Conservation (phyloP, 2,113 vertebrate genomes). For the Myodes glareolus region DNA sequence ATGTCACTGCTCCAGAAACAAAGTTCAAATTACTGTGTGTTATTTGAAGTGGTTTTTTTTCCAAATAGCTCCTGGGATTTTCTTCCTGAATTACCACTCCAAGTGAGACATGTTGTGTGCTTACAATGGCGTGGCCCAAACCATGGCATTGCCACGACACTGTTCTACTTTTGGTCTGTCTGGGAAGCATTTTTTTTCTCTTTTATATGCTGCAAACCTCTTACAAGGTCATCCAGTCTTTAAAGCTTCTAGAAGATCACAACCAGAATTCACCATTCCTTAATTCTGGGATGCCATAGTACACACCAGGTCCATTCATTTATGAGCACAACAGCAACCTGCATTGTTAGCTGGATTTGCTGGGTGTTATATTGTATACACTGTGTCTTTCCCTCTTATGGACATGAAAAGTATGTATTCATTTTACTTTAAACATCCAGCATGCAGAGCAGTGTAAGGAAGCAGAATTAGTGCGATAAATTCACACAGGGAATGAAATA, state of each 20-base stretch:
- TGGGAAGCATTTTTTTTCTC: background rate
- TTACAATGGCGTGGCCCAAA: background rate
- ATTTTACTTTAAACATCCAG: conserved; percentile 40
- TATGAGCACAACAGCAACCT: background rate
- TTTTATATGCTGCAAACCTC: background rate
- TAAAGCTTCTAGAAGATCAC: conserved; percentile 9
- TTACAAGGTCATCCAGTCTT: background rate
- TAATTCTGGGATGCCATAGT: background rate
- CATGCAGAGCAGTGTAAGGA: background rate
- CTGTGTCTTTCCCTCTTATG: background rate
- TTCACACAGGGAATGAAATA: conserved; percentile 52
- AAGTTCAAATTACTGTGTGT: background rate
- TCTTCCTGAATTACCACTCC: background rate
- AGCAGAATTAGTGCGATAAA: conserved; percentile 41
- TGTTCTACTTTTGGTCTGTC: background rate
- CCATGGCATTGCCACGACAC: background rate
- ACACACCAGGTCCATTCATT: background rate
- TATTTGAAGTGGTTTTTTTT: background rate
- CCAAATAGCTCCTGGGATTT: background rate
- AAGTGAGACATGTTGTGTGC: background rate
- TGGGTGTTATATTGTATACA: background rate
- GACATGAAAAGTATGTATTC: background rate
- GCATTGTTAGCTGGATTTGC: background rate
- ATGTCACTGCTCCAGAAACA: background rate
- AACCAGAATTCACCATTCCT: background rate